Base-by-base conservation (phyloP, 2,113 vertebrate genomes). In the Xiphorhynchus elegans region DNA sequence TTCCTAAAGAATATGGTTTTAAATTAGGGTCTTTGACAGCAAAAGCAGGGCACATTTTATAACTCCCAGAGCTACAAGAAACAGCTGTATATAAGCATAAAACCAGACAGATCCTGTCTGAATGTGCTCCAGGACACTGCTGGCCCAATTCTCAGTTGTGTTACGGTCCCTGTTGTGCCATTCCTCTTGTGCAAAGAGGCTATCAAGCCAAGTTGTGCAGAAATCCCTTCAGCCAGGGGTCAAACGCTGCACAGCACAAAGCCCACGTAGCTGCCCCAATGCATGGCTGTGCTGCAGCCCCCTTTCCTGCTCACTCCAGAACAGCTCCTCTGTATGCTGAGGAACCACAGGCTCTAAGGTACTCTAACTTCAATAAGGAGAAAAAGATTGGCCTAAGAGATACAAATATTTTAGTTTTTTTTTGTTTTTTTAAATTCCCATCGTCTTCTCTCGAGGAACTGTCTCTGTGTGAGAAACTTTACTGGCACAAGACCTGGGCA, bases 61-160 rank as follows among this genome's bases (percentile, higher is more conserved):
- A 93, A 66, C 53, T 95, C 93, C 83, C 91, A 96, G 37, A 94
- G 67, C 89, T 94, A 94, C 83, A 92, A 44, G 66, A 85, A 96
- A 58, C 89, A 95, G 85, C 77, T 96, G 85, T 84, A 76, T 72
- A 42, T 47, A 80, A 95, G 83, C 80, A 95, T 13, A 91, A 94
- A 85, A 33, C 2, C 52, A 86, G 89, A 84, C 59, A 92, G 67
- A 16, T 93, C 63, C 58, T 82, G 63, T 63, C 77, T 86, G 84
- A 49, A 78, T 76, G 60, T 73, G 91, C 95, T 95, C 64, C 68
- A 55, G 95, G 94, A 94, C 92, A 81, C 49, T 33, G 76, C 2
- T 87, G 93, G 85, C 93, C 94, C 94, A 93, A 77, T 89, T 96
- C 95, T 95, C 87, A n/a, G 80, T 6, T 53, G 91, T 39, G 42